Base-by-base conservation (phyloP, 2,113 vertebrate genomes). In the Cochlearius cochlearius region DNA sequence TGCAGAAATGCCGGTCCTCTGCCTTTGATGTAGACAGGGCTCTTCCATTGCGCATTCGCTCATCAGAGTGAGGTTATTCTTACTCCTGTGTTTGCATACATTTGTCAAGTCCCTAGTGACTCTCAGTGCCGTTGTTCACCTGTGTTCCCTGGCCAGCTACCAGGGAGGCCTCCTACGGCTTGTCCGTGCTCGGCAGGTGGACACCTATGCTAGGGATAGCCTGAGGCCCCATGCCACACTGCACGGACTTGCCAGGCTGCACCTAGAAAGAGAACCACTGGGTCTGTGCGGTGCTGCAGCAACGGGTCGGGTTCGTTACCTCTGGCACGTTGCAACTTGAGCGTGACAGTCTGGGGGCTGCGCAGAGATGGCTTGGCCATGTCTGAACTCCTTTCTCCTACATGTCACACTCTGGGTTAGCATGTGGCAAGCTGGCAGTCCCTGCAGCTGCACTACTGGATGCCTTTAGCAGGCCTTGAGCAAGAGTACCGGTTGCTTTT, bases 201-300 rank as follows among this genome's bases (percentile, higher is more conserved):
- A 19, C 75, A 59, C 16, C 10, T 8, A 3, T 7, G 8, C 26
- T 36, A 43, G n/a, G 14, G 47, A 26, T 18, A 67, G 73, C 93
- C 76, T 29, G 71, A 34, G 80, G 66, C 84, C 78, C 41, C 8
- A 0, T 63, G 53, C 60, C 27, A 26, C 0, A 0, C 29, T 74
- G 64, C 0, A 0, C 56, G 64, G 60, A 36, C 76, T 22, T 27
- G 68, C 15, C 12, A 47, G 60, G 36, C 55, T 91, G 89, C 19
- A 10, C 86, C 79, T 83, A 27, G 91, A 88, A 67, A 63, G 68
- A 56, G 75, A 67, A 63, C 18, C 49, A 36, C 71, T 12, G 15
- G 89, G 60, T 71, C 55, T 81, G 39, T 12, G 9, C 6, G 22
- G 26, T 36, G 60, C 47, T 89, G 56, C 77, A 77, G 73, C 60